phyloP scores from a whole-genome alignment of 2,113 vertebrate species.

The Clarias magur region DNA sequence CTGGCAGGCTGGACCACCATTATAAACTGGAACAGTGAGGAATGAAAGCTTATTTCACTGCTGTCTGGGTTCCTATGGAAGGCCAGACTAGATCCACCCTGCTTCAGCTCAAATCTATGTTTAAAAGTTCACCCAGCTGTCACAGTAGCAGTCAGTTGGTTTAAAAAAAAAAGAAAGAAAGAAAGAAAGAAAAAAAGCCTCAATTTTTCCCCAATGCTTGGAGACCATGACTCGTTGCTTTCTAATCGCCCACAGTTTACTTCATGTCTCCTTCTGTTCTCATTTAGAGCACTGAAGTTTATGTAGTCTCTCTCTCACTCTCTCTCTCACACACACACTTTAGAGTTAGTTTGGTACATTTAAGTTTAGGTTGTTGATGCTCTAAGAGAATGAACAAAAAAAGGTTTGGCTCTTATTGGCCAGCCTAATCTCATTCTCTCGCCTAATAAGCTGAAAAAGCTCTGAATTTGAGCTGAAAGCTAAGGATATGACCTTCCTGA shows the following conservation, averaged over 20 bases:
- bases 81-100: constrained; percentile 26
- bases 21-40: constrained; percentile 9
- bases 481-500: constrained; percentile 19
- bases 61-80: constrained; percentile 27
- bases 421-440: background rate
- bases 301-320: background rate
- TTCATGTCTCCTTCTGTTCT: background rate
- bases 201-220: background rate
- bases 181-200: background rate
- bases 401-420: background rate
- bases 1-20: background rate
- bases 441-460: background rate
- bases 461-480: constrained; percentile 7
- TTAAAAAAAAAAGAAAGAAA: background rate
- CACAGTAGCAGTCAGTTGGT: constrained; percentile 3
- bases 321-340: no score
- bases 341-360: background rate
- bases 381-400: background rate
- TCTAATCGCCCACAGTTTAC: constrained; percentile 22
- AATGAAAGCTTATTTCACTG: constrained; percentile 14
- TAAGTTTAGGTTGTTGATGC: background rate
- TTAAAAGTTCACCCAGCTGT: constrained; percentile 28
- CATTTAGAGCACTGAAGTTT: background rate
- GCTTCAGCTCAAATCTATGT: constrained; percentile 11
- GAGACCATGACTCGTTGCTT: background rate